These are phyloP conservation scores for Equus quagga DNA, from an alignment of 2,113 vertebrate genomes.

Conservation along the genomic window DNA sequence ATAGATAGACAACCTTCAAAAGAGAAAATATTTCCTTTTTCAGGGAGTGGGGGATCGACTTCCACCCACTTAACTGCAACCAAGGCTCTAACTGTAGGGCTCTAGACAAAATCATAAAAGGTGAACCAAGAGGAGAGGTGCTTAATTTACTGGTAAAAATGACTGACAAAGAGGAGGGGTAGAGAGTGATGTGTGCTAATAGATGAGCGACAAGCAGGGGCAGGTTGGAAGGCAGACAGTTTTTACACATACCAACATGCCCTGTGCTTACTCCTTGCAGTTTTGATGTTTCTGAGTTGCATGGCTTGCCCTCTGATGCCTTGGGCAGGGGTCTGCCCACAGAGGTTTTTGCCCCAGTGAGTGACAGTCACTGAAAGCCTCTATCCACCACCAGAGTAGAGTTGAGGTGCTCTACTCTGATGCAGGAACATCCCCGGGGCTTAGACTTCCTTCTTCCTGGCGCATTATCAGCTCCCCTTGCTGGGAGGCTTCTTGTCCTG, in stretches of 20 bases:
- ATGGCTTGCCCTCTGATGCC: too few relatives aligned
- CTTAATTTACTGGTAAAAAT: not conserved
- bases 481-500: not conserved
- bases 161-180: not conserved
- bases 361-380: not conserved
- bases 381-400: fast-evolving
- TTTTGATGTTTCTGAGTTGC: not conserved
- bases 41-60: not conserved
- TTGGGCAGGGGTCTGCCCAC: not conserved
- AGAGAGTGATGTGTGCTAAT: too few relatives aligned
- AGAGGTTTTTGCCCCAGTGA: not conserved
- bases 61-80: not conserved
- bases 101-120: not conserved
- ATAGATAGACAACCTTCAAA: not conserved
- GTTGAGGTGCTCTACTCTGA: not conserved
- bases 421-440: not conserved
- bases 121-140: not conserved
- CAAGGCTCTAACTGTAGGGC: not conserved
- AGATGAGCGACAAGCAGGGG: too few relatives aligned
- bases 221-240: not conserved
- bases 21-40: not conserved
- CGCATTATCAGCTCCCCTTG: too few relatives aligned
- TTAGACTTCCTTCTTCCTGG: not conserved
- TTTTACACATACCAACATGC: too few relatives aligned
- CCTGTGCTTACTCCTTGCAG: too few relatives aligned